Base-by-base conservation (phyloP, 2,888 invertebrate species). In the Gymnoscelis rufifasciata region DNA sequence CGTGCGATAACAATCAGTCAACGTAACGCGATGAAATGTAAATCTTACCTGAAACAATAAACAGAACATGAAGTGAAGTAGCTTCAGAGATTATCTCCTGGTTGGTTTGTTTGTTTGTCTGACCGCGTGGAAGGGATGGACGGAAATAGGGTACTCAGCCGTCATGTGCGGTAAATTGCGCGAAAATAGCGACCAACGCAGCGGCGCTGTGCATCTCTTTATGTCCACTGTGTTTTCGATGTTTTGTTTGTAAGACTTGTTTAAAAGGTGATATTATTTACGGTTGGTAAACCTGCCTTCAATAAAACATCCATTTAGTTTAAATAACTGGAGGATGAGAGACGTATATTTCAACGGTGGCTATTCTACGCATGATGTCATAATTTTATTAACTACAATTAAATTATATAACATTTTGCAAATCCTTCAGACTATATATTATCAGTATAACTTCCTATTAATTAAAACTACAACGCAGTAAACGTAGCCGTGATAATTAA, bases 161-260 rank as follows among this genome's bases (percentile, higher is more conserved):
- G 26, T 43, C 33, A 41, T 45, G 37, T 40, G 45, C 33, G 43
- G 27, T 43, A 53, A 42, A 55, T 28, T 50, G 57, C 60, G 69
- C 73, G 59, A 68, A 81, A 80, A 81, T 83, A 83, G 71, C 70
- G 64, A 45, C 73, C 75, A 71, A 72, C 72, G 73, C 72, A 66
- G 30, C 38, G 50, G 35, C 19, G 19, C 5, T 5, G 3, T 65
- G 63, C 49, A 52, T 42, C 47, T 54, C 36, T 58, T 59, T 57
- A 45, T 56, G 39, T 41, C 43, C 40, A 48, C 45, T 53, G 46
- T 23, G 14, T 14, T 30, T 27, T 27, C 4, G 14, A 5, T 7
- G 19, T 36, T 27, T 4, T 15, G 26, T 35, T 35, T 35, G 35
- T 35, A 14, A n/a, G 2, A 19, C 19, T n/a, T 29, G 11, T 29